Base-by-base conservation (phyloP, 2,888 invertebrate species). In the Drosophila mercatorum region DNA sequence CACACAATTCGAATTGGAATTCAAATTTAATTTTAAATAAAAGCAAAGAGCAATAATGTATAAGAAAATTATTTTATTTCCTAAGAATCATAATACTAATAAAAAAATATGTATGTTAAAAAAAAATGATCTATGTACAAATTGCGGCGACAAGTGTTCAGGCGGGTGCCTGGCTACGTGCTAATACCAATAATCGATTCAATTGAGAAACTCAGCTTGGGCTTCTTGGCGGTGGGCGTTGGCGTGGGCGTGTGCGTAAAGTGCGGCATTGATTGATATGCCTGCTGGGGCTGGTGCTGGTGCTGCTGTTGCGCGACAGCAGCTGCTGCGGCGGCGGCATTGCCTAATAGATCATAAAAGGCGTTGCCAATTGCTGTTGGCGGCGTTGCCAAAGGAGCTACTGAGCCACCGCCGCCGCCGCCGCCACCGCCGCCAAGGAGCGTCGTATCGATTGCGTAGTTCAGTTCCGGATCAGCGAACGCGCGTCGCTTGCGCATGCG, bases 151-250 rank as follows among this genome's bases (percentile, higher is more conserved):
- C 2, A 44, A 8, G 17, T n/a, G 8, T n/a, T 11, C 4, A 22
- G 36, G 17, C 31, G 6, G 17, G 10, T 22, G 10, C 34, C 11
- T n/a, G 34, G 53, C 65, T 78, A 91, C 66, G 78, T 83, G 57
- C 94, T 94, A 40, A 94, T 93, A n/a, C 95, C 95, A 75, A 95
- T 95, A 72, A 95, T 95, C n/a, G 95, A 95, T 88, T 95, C 95
- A n/a, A 95, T 95, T 12, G 95, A 95, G 90, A 91, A 91, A 56
- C 91, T 91, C 59, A 91, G 65, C 72, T 91, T 91, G 38, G 91
- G 91, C 72, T 90, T 89, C 75, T 81, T 84, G 34, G 56, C 80
- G 11, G 60, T 68, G 64, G 61, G 55, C 55, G 64, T 70, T 41
- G 61, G 34, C 26, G 55, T 49, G 51, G 73, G 67, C 57, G 72